Percentiles rank a stretch among this genome's conserved stretches.
Evolutionary conservation across 2,888 invertebrate genomes (phyloP).

Genomic region (Agrotis segetum): DNA sequence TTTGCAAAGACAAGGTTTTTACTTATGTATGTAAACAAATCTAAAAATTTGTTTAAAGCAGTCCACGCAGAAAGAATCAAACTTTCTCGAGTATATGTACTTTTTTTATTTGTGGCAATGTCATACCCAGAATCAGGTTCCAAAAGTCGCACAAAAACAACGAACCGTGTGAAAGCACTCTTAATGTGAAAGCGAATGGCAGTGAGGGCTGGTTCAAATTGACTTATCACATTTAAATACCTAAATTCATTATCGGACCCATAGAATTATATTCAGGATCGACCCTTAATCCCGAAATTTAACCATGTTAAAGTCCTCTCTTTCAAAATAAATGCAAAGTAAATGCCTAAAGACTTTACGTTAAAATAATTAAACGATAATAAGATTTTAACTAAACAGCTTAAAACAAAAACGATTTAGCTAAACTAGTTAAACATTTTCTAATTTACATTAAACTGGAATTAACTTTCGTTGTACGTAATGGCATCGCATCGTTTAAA

Average conservation of each 20-base stretch:
- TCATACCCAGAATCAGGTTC: no score
- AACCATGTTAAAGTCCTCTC: not conserved
- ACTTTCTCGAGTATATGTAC: no score
- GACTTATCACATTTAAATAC: not conserved
- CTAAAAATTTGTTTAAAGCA: no score
- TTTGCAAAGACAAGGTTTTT: no score
- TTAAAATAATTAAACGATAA: conserved; percentile 40
- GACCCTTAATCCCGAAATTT: not conserved
- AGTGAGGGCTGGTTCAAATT: not conserved
- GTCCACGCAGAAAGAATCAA: no score
- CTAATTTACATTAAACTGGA: conserved; percentile 50
- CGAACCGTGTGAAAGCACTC: no score
- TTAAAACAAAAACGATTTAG: conserved; percentile 55
- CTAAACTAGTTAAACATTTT: conserved; percentile 54
- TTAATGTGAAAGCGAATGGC: no score
- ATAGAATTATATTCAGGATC: no score
- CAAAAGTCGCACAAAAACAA: no score
- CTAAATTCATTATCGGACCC: not conserved
- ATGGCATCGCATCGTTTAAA: conserved; percentile 24
- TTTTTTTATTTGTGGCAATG: no score
- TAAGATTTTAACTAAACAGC: conserved; percentile 50
- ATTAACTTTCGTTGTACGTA: conserved; percentile 38
- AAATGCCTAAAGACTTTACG: conserved; percentile 25
- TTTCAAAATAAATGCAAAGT: conserved; percentile 8
- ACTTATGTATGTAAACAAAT: no score